These are phyloP conservation scores for Sebastes schlegelii DNA, from an alignment of 2,113 vertebrate genomes.

Conservation along the genomic window DNA sequence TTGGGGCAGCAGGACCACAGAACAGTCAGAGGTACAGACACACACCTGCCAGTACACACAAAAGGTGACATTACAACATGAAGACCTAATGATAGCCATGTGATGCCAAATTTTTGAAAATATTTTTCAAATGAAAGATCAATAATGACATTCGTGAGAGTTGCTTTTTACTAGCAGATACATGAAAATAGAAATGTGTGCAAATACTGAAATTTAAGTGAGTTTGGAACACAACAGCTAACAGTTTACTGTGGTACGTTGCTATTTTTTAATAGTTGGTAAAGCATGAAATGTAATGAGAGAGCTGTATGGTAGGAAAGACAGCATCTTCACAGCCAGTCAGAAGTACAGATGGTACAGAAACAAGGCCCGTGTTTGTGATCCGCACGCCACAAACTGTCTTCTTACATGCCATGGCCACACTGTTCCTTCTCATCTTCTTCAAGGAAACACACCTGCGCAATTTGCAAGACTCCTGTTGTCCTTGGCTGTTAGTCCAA, in stretches of 20 bases:
- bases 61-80: background rate
- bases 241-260: background rate
- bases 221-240: background rate
- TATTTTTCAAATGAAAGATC: background rate
- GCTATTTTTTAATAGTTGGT: background rate
- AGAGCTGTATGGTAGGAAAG: background rate
- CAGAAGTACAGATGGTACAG: background rate
- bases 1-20: constrained; percentile 85
- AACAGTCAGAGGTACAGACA: constrained; percentile 86
- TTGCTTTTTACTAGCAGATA: background rate
- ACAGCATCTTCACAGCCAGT: background rate
- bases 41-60: constrained; percentile 36
- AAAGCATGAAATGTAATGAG: background rate
- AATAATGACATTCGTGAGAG: background rate
- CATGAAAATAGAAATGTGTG: background rate
- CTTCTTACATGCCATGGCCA: background rate
- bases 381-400: background rate
- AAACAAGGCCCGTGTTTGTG: background rate
- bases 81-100: background rate
- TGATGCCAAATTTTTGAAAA: background rate
- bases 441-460: constrained; percentile 55
- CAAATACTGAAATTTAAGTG: background rate
- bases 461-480: constrained; percentile 65
- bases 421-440: background rate
- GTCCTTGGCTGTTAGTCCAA: constrained; percentile 16